Percentiles rank a stretch among this genome's conserved stretches.
Conservation (phyloP, 2,888 invertebrate species). For the Loripinus fragilis region DNA sequence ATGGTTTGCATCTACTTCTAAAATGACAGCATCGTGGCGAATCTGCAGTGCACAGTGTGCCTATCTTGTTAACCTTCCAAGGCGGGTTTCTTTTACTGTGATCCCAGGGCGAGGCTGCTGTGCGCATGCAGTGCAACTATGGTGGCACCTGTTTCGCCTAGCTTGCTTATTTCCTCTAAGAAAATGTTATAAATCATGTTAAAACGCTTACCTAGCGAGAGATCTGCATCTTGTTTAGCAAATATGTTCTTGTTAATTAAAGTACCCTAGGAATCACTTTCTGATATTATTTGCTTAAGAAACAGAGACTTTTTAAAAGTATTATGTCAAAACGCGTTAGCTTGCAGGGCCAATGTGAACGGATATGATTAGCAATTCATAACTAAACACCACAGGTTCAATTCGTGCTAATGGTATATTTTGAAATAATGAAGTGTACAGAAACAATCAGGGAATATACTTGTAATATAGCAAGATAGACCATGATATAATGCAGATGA, state of each 20-base stretch:
- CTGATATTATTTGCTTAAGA: constrained; percentile 3
- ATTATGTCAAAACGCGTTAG: not conserved
- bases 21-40: too few species aligned
- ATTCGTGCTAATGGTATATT: too few species aligned
- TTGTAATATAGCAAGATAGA: too few species aligned
- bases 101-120: not conserved
- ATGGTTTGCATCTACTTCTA: too few species aligned
- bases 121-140: not conserved
- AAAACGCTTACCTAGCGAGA: constrained; percentile 2
- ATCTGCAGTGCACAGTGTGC: not conserved
- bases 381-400: too few species aligned
- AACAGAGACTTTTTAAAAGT: not conserved
- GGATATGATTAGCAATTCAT: too few species aligned
- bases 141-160: not conserved
- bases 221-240: constrained; percentile 12
- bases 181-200: constrained; percentile 21
- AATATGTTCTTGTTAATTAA: constrained; percentile 15
- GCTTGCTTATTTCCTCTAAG: not conserved
- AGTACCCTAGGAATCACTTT: not conserved
- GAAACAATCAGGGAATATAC: too few species aligned
- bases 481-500: too few species aligned
- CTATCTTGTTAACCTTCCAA: constrained; percentile 1
- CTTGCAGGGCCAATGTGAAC: not conserved
- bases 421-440: too few species aligned
- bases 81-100: not conserved